Evolutionary conservation across 2,113 vertebrate genomes (phyloP).

Genomic region (Phodopus roborovskii): DNA sequence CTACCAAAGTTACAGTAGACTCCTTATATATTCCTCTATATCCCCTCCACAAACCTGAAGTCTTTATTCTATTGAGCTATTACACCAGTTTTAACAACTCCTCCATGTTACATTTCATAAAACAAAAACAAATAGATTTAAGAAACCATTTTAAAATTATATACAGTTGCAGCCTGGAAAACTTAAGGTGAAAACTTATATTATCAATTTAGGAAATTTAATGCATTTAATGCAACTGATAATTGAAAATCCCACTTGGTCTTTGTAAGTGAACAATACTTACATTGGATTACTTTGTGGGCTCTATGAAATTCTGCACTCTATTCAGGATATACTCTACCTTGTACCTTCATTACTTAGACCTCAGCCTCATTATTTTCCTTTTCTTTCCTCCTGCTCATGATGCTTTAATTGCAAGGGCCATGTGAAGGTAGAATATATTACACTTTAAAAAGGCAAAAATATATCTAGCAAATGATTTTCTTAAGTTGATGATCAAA

Average conservation of each 20-base stretch:
- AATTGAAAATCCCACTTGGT: slow-evolving; percentile 87
- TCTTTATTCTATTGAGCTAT: slow-evolving; percentile 86
- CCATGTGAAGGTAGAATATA: slow-evolving; percentile 81
- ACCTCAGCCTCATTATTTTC: slow-evolving; percentile 77
- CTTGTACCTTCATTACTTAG: slow-evolving; percentile 81
- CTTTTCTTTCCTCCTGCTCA: slow-evolving; percentile 77
- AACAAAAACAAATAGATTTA: slow-evolving; percentile 87
- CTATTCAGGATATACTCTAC: slow-evolving; percentile 77
- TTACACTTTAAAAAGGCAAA: too few species aligned
- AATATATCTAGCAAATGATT: too few species aligned
- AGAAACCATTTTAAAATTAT: slow-evolving; percentile 90
- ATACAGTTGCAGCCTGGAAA: slow-evolving; percentile 91
- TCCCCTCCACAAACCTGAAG: slow-evolving; percentile 84
- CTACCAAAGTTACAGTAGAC: too few species aligned
- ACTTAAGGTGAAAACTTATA: slow-evolving; percentile 90
- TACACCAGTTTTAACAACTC: slow-evolving; percentile 89
- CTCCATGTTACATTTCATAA: slow-evolving; percentile 84
- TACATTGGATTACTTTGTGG: slow-evolving; percentile 84
- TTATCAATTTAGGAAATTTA: slow-evolving; percentile 90
- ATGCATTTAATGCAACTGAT: slow-evolving; percentile 90
- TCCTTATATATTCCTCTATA: slow-evolving; percentile 84
- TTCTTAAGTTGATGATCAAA: not conserved
- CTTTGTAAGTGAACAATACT: slow-evolving; percentile 85
- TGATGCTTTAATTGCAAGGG: slow-evolving; percentile 85
- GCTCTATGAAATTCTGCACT: slow-evolving; percentile 90